Base-by-base conservation (phyloP, 2,113 vertebrate species). In the Misgurnus mizolepis region DNA sequence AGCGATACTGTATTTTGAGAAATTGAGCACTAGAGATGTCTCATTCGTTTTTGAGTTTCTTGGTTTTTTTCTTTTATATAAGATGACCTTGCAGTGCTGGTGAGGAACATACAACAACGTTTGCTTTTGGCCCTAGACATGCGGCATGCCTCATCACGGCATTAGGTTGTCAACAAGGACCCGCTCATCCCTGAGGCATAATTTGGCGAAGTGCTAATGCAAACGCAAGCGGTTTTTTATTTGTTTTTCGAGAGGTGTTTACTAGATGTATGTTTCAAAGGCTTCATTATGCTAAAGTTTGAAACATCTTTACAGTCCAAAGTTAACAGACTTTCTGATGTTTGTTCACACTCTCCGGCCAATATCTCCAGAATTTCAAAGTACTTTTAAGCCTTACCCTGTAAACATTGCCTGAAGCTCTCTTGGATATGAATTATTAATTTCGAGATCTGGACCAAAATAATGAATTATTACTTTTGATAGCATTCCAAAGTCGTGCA, bases 341-440 rank as follows among this genome's bases (percentile, higher is more conserved):
- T 69, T 71, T 45, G 8, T 39, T 58, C 60, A 15, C 18, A 61
- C 15, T 56, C 22, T 69, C 45, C 17, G 70, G 78, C 76, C 62
- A 12, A 58, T 65, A 80, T 80, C 49, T 71, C 50, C 34, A 79
- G 78, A 78, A 76, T 76, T 70, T 67, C 53, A 70, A 80, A 72
- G 82, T 39, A 67, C 70, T 84, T 83, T 83, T 50, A 83, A 77
- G 78, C 79, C 45, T 41, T 62, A 68, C 53, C 70, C 82, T 66
- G 73, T 77, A 67, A 77, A 84, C 82, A 67, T 67, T 34, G 65
- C 78, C 73, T 72, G 70, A 53, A 84, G 78, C 67, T 43, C 49
- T 67, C 74, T 77, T 50, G 45, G 27, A 58, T 50, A 76, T 80
- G 47, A 80, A 84, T 77, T 60, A 77, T 72, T 84, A 67, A 80